Conservation (phyloP, 2,888 invertebrate species). For the Oegoconia quadripuncta region DNA sequence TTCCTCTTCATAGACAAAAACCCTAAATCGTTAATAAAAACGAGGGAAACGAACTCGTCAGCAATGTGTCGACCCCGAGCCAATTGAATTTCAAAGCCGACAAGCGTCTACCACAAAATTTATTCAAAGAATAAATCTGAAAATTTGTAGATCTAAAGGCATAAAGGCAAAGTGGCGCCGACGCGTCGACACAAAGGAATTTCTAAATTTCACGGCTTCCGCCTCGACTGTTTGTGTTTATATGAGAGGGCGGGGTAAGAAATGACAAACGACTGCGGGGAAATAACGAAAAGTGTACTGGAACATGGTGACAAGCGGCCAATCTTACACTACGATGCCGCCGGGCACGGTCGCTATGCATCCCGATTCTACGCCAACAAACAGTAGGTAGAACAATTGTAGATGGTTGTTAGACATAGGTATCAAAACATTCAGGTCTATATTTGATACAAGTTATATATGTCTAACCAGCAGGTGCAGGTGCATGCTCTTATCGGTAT, state of each 20-base stretch:
- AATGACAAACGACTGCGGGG: slow-evolving; percentile 69
- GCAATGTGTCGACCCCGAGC: slow-evolving; percentile 72
- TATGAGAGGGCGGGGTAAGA: slow-evolving; percentile 66
- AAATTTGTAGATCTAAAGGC: slow-evolving; percentile 78
- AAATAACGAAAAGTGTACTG: slow-evolving; percentile 32
- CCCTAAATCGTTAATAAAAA: slow-evolving; percentile 52
- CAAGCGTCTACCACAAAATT: slow-evolving; percentile 75
- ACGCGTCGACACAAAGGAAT: slow-evolving; percentile 75
- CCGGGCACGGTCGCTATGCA: background rate
- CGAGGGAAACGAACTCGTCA: slow-evolving; percentile 61
- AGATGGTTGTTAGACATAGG: too few species aligned
- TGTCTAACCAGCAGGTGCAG: too few species aligned
- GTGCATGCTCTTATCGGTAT: too few species aligned
- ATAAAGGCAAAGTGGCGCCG: slow-evolving; percentile 71
- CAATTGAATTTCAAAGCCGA: slow-evolving; percentile 79
- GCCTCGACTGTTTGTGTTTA: slow-evolving; percentile 73
- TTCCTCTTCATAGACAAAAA: slow-evolving; percentile 39
- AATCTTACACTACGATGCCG: slow-evolving; percentile 37
- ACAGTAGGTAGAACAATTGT: too few species aligned
- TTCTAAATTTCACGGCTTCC: slow-evolving; percentile 78
- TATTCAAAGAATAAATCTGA: slow-evolving; percentile 80
- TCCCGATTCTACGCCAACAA: background rate
- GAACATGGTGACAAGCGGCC: slow-evolving; percentile 27
- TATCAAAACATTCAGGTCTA: background rate
- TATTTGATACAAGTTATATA: background rate